Base-by-base conservation (phyloP, 2,888 invertebrate species). In the Acanthopleura granulata region DNA sequence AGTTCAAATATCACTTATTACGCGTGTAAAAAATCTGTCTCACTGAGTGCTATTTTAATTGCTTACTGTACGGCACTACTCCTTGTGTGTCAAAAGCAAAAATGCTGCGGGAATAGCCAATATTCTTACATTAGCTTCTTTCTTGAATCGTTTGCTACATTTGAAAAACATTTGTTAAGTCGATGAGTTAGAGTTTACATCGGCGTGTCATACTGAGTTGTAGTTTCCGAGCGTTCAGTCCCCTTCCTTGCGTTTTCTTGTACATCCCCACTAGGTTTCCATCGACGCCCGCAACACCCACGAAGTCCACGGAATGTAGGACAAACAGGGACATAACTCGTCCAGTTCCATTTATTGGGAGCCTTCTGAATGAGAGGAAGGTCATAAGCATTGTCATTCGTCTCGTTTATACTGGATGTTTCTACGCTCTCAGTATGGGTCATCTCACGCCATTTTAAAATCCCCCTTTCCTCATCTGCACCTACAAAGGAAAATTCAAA, bases 391-490 rank as follows among this genome's bases (percentile, higher is more conserved):
- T 88, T 11, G 91, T 86, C 9, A 90, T 72, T 66, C 11, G 50
- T 71, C 15, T 72, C 75, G 12, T 29, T 16, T 16, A 27, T 30
- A 14, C 69, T 77, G n/a, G 51, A 29, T 57, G 18, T 22, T n/a
- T 18, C 3, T 18, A 9, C n/a, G 18, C n/a, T 57, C 3, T 22
- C 57, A 57, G 57, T 57, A 22, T 57, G 57, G n/a, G 22, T 22
- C n/a, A 57, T 18, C 22, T 57, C 93, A 66, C 93, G 92, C 95
- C 95, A 95, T 72, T 93, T 93, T 9, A 92, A 92, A n/a, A 95
- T 89, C 0, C 95, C 95, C 12, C 95, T 92, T 86, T 95, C 95
- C 83, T 94, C 93, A 0, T 91, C 91, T 0, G 94, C 93, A 0
- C 95, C 95, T 95, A 75, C 71, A 80, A 82, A 77, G 22, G 3